Conservation (phyloP, 2,797 vertebrate species). For the Bovichtus diacanthus region DNA sequence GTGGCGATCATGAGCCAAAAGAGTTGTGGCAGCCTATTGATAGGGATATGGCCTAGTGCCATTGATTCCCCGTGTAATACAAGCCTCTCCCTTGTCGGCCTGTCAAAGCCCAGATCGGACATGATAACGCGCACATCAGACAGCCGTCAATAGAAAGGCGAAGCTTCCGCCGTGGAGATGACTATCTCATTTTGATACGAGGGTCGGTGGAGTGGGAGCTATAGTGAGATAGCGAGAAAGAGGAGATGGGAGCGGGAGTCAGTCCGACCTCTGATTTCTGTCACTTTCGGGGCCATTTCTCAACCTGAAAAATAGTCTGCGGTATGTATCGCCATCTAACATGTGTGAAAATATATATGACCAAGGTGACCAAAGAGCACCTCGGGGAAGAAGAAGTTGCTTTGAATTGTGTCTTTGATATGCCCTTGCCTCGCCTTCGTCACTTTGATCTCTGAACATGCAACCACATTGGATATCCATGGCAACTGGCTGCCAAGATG, state of each 20-base stretch:
- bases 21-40: constrained; percentile 79
- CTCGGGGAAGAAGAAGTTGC: constrained; percentile 40
- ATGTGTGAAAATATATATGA: constrained; percentile 30
- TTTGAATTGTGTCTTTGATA: constrained; percentile 68
- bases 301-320: constrained; percentile 34
- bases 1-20: constrained; percentile 58
- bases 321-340: constrained; percentile 18
- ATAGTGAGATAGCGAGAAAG: constrained; percentile 33
- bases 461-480: constrained; percentile 66
- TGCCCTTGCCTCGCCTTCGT: constrained; percentile 51
- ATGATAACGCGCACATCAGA: constrained; percentile 76
- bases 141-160: constrained; percentile 71
- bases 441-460: constrained; percentile 68
- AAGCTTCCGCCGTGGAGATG: constrained; percentile 73
- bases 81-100: constrained; percentile 80
- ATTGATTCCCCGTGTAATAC: constrained; percentile 86
- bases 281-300: constrained; percentile 40
- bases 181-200: constrained; percentile 70
- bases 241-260: constrained; percentile 28
- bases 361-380: constrained; percentile 53
- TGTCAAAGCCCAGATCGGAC: constrained; percentile 83
- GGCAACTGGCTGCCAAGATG: constrained; percentile 60
- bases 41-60: constrained; percentile 74
- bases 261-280: constrained; percentile 53
- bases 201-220: constrained; percentile 28